Evolutionary conservation across 2,113 vertebrate species (phyloP), one percentile per base, ranked within the genome.

Genomic region (Erythrolamprus reginae): DNA sequence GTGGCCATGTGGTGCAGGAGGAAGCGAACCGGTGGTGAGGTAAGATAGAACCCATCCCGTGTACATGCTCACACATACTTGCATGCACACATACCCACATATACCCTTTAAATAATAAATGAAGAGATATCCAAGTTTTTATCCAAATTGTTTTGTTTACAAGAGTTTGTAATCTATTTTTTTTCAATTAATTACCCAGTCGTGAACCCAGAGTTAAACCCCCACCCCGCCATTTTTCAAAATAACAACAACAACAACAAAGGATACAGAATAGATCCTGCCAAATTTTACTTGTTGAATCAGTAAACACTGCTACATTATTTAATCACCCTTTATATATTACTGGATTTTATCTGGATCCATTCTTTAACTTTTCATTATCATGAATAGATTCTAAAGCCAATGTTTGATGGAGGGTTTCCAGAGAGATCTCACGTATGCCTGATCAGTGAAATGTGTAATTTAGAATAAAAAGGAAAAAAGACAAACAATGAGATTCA

Each of bases 351-450:
- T 90, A 45, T 26, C 19, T 90, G 84, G 47, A 38, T 90, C 23
- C 51, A 33, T 48, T 28, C 48, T 61, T 56, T 61, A 50, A 50
- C 33, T 38, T 47, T 13, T 65, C 82, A 33, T 38, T 42, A 48
- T 86, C 50, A 45, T 86, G 56, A 90, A 58, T 21, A n/a, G 24
- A 48, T 70, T 10, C 10, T 86, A 38, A 51, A 86, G 47, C 56
- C 48, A 70, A 17, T 28, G 8, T 5, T 45, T 86, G 33, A 86
- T 52, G 47, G 21, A 45, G 33, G 38, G 38, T 86, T 33, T 86
- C 5, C 61, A 90, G 10, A 3, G 0, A 0, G 24, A 52, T n/a
- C 6, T 10, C 10, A 38, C 61, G 0, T 47, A 5, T 89, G 0
- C 42, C 6, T 87, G 8, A 3, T 10, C 77, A 91, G 65, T 55